phyloP scores from a whole-genome alignment of 2,888 invertebrate species.

The Leptinotarsa rubiginosa region DNA sequence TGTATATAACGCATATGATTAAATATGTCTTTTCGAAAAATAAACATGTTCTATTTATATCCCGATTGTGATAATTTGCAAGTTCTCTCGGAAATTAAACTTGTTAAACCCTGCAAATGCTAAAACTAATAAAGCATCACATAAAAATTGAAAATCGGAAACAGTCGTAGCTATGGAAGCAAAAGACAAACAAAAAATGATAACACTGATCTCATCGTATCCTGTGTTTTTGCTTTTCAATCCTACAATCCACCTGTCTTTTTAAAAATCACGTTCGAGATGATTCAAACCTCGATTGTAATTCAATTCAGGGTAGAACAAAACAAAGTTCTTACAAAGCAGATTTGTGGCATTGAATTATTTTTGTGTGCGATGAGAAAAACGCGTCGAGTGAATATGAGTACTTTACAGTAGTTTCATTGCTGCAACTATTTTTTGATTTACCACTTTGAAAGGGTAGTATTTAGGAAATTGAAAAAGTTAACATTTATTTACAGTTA shows the following conservation, averaged over 20 bases:
- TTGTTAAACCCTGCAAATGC: background rate
- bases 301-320: slow-evolving; percentile 20
- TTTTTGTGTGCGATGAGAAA: background rate
- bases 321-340: background rate
- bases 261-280: slow-evolving; percentile 28
- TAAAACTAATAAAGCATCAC: background rate
- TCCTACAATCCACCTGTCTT: slow-evolving; percentile 7
- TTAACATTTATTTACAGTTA: no score
- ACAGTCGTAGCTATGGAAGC: background rate
- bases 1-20: no score
- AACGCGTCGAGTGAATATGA: no score
- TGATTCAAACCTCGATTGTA: background rate
- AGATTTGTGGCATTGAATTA: background rate
- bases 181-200: background rate
- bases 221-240: slow-evolving; percentile 9
- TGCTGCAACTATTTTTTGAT: no score
- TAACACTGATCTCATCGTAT: slow-evolving; percentile 9
- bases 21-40: no score
- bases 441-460: no score
- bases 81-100: background rate
- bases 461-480: no score
- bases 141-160: background rate
- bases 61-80: background rate
- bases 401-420: no score
- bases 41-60: background rate